Base-by-base conservation (phyloP, 2,113 vertebrate species). In the Paedocypris sp. region DNA sequence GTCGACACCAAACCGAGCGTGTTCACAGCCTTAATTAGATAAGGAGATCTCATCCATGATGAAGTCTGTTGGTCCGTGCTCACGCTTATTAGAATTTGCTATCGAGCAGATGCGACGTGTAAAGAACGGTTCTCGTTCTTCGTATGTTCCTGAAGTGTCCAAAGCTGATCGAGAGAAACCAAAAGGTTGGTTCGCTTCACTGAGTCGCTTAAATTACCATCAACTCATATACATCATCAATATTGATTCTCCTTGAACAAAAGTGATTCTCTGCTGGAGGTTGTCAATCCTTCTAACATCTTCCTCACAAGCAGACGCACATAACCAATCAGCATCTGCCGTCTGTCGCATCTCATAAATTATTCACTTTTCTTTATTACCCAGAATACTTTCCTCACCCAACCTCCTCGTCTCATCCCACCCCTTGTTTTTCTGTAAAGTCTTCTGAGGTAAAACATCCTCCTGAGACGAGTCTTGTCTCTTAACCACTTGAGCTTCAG, bases 401-500 rank as follows among this genome's bases (percentile, higher is more conserved):
- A 25, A 36, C n/a, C 26, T 45, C 39, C 25, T 11, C 18, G 23
- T 26, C 25, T 25, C 9, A n/a, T n/a, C n/a, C n/a, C n/a, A n/a
- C n/a, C n/a, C n/a, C 4, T 32, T 41, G 15, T n/a, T 49, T 28
- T 16, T 3, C 15, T 32, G 23, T 39, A 56, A 47, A 43, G 48
- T 57, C 43, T 48, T 36, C 18, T 63, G 47, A 51, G 39, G 48
- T 51, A 51, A 51, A 31, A 35, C 11, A 46, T 38, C 7, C 60
- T 28, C 46, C 22, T 36, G 52, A 46, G 66, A 63, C 50, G 48
- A 16, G 13, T 15, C 36, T 53, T 35, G 52, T 60, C 51, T 57
- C 26, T 43, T 47, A 68, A 51, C 45, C 66, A 51, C 51, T 57
- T 43, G 59, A 35, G 29, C 53, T 36, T 69, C 48, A 25, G 36